Percentiles rank a stretch among this genome's conserved stretches.
These are phyloP conservation scores for Hesperophylax magnus DNA, from an alignment of 1,140 invertebrate genomes.

Conservation along the genomic window DNA sequence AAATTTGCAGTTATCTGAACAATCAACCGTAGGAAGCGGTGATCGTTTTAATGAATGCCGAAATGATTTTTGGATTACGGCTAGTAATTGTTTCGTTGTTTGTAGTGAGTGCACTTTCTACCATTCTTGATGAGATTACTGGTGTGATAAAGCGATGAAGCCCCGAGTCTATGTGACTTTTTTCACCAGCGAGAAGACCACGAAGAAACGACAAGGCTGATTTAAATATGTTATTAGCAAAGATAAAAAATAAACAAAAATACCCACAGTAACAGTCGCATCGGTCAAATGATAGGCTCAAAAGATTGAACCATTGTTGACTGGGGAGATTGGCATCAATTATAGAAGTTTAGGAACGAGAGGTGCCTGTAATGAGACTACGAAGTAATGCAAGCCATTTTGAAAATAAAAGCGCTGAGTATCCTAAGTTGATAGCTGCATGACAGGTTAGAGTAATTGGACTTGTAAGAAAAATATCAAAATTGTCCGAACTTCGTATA, in stretches of 20 bases:
- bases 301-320: too few species aligned
- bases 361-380: neutral
- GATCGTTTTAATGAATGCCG: slow-evolving; percentile 22
- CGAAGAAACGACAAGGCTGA: too few species aligned
- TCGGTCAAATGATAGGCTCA: too few species aligned
- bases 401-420: neutral
- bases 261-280: too few species aligned
- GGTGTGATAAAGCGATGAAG: neutral
- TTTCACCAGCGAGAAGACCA: neutral
- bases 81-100: slow-evolving; percentile 24
- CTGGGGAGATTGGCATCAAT: too few species aligned
- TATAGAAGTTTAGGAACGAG: too few species aligned
- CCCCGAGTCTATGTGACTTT: neutral
- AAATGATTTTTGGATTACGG: slow-evolving; percentile 20
- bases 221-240: too few species aligned
- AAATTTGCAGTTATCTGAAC: slow-evolving; percentile 29
- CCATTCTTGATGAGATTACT: neutral
- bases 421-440: neutral
- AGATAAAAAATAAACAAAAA: too few species aligned
- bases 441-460: slow-evolving; percentile 7
- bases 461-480: slow-evolving; percentile 15
- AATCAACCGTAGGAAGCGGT: slow-evolving; percentile 13
- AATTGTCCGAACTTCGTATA: neutral
- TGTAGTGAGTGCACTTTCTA: slow-evolving; percentile 27
- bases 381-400: neutral